Evolutionary conservation across 2,888 invertebrate genomes (phyloP), one percentile per base, ranked within the genome.

Genomic region (Nomada hirtipes): DNA sequence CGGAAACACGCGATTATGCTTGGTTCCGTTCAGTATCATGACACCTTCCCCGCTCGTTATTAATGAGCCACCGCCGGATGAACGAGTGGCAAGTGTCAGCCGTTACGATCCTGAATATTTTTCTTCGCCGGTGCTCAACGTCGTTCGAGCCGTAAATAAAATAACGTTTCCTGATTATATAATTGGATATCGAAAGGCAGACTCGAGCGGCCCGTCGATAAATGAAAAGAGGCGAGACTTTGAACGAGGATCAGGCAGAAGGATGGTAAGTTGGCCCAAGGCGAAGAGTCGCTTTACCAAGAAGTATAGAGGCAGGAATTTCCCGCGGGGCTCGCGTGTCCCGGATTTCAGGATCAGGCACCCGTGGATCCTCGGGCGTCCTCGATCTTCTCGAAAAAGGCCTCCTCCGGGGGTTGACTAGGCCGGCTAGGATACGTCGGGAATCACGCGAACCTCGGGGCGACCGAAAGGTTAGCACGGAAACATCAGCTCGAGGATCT

Each of bases 261-360:
- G 81, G 84, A 84, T 80, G 60, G 42, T 36, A 52, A 20, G 47
- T 29, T 61, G 84, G 82, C 84, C 60, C 29, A 11, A 64, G 83
- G 89, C 86, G 60, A 83, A 53, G 69, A 68, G 77, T 74, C 78
- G 84, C 61, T 89, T 85, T 89, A 91, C 89, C 90, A 77, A 91
- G 91, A 91, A 91, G 88, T 84, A 88, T 86, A 86, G 85, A 89
- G 86, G 82, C 83, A 81, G 90, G 93, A 93, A 93, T 93, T 93
- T 93, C 93, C 93, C 93, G 92, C 91, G 90, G 92, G 93, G 92
- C 93, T 93, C 92, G 93, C 93, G 92, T 93, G 93, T 93, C 92
- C 92, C 90, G 92, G 92, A 92, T 93, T 92, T 92, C 91, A 88
- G 86, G 87, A 88, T 85, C 63, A 71, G 80, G 75, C 84, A 76